Base-by-base conservation (phyloP, 2,888 invertebrate species). In the Aphidius colemani region DNA sequence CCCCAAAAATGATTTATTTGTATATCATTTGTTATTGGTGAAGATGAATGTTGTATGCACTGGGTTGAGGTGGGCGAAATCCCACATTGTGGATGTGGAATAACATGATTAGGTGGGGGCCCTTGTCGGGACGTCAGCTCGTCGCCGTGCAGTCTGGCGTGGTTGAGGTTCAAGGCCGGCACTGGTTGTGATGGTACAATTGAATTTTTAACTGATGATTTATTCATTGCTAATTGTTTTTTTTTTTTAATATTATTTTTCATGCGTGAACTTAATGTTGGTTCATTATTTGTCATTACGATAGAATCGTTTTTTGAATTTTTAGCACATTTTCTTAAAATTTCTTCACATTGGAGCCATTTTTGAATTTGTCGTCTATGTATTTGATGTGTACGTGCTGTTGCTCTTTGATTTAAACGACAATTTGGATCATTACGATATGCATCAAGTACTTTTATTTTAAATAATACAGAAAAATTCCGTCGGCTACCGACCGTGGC, bases 341-440 rank as follows among this genome's bases (percentile, higher is more conserved):
- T 90, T 67, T 89, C 88, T 82, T 94, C 94, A 75, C 91, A 92
- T 83, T 94, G 94, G 70, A 95, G 84, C 94, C 94, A 95, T 86
- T 95, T 94, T 83, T 95, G 94, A 72, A 95, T 94, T 83, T 95
- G 94, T 65, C 94, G 87, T 64, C 94, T 87, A 82, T 95, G 94
- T 70, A 95, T 83, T 95, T 95, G n/a, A n/a, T n/a, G n/a, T n/a
- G n/a, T n/a, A 76, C 94, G 88, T 66, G 94, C 94, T 13, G 94
- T 95, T 4, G 94, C 94, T 60, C 94, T 87, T 82, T 94, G 94
- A 83, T 94, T 95, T 59, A 94, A 94, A 76, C 93, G 91, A 83
- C 94, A 94, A 81, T 94, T 94, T 51, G 89, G 87, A 80, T 95
- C 94, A 74, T 90, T 88, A 70, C 94, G 87, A 82, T 94, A 95